Conservation (phyloP, 2,113 vertebrate species). For the Puffinus mauretanicus region DNA sequence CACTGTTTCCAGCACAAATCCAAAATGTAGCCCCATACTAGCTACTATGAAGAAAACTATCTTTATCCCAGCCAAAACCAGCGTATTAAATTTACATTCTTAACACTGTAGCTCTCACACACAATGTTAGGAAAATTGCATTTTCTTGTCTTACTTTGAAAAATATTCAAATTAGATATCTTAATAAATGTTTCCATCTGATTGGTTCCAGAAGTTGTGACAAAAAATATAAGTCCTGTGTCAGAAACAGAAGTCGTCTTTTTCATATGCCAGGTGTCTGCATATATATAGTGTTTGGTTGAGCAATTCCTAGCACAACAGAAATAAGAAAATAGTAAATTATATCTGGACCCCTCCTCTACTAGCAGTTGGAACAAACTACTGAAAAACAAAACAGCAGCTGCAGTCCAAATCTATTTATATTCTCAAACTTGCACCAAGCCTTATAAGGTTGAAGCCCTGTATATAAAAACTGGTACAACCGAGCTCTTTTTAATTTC, state of each 20-base stretch:
- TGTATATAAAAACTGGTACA: background rate
- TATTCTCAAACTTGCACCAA: background rate
- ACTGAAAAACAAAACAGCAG: background rate
- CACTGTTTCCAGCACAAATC: too few species aligned
- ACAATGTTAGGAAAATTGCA: background rate
- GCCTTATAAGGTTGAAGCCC: background rate
- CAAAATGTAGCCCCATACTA: too few species aligned
- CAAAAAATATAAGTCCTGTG: background rate
- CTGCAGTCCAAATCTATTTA: background rate
- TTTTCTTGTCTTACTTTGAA: background rate
- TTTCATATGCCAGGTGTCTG: background rate
- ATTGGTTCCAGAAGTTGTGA: background rate
- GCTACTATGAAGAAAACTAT: too few species aligned
- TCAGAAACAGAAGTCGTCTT: background rate
- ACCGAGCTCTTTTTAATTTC: background rate
- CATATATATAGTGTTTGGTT: background rate
- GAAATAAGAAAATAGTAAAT: background rate
- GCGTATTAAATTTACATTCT: background rate
- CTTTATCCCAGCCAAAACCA: too few species aligned
- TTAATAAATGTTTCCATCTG: background rate
- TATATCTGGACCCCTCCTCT: background rate
- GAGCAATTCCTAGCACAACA: background rate
- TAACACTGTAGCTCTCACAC: background rate
- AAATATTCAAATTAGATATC: background rate
- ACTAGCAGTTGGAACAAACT: background rate